A percentile compares a stretch with the other conserved stretches of the same genome.
These are phyloP conservation scores for Oplegnathus fasciatus DNA, from an alignment of 2,113 vertebrate genomes.

Conservation along the genomic window DNA sequence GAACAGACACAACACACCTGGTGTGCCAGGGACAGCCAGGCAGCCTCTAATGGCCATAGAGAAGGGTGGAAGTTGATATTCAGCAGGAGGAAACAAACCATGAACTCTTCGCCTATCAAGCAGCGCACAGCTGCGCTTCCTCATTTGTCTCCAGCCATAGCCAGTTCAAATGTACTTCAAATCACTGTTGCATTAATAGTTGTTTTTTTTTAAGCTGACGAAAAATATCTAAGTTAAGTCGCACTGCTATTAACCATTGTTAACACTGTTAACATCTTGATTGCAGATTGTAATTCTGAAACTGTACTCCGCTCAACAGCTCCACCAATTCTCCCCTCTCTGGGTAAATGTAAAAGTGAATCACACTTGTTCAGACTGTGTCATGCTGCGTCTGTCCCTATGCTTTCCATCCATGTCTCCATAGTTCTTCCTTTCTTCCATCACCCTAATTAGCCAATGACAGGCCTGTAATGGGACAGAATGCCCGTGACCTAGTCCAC, in stretches of 20 bases:
- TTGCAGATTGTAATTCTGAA: not conserved
- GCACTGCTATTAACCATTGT: not conserved
- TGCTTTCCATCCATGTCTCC: conserved; percentile 23
- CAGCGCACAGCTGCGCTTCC: conserved; percentile 11
- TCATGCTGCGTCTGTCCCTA: not conserved
- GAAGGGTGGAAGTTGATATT: conserved; percentile 36
- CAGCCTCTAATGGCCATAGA: conserved; percentile 54
- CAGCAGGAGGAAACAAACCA: conserved; percentile 39
- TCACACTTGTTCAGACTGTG: conserved; percentile 15
- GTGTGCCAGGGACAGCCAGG: conserved; percentile 28
- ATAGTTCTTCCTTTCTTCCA: conserved; percentile 27
- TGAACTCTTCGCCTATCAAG: conserved; percentile 19
- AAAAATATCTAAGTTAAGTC: not conserved
- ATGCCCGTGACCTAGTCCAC: conserved; percentile 55
- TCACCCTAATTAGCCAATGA: conserved; percentile 53
- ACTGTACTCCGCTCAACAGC: not conserved
- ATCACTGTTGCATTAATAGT: not conserved
- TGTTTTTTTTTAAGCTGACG: not conserved
- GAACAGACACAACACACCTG: conserved; percentile 48
- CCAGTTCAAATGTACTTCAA: not conserved
- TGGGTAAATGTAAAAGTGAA: conserved; percentile 17
- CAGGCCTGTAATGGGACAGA: conserved; percentile 43
- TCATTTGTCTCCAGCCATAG: conserved; percentile 22
- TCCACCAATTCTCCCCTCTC: not conserved
- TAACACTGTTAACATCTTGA: conserved; percentile 21